Evolutionary conservation across 2,113 vertebrate genomes (phyloP).

Genomic region (Piprites chloris): DNA sequence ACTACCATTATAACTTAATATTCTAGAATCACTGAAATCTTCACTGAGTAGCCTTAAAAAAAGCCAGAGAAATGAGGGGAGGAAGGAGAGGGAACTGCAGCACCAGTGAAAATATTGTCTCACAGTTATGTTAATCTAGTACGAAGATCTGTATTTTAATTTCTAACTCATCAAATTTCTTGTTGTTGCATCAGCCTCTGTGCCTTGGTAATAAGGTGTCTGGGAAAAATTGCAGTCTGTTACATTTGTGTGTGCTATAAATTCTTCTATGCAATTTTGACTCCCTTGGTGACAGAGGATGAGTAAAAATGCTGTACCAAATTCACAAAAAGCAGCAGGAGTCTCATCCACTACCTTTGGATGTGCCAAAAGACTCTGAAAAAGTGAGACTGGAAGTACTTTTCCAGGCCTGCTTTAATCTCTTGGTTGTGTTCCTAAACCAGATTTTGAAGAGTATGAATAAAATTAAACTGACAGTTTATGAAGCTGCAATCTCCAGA

Average conservation of each 20-base stretch:
- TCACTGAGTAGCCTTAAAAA: background rate
- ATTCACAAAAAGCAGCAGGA: background rate
- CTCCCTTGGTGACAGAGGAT: background rate
- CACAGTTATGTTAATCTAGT: background rate
- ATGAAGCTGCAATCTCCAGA: background rate
- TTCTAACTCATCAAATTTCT: conserved; percentile 10
- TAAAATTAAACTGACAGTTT: background rate
- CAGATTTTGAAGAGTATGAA: background rate
- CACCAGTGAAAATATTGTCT: background rate
- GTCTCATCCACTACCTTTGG: background rate
- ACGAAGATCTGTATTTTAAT: background rate
- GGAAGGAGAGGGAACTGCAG: background rate
- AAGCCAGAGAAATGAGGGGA: background rate
- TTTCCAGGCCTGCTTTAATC: background rate
- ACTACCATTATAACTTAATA: background rate
- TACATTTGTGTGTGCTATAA: background rate
- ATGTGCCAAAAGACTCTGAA: background rate
- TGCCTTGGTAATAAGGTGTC: background rate
- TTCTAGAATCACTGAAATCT: background rate
- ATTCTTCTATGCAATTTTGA: background rate
- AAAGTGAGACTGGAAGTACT: background rate
- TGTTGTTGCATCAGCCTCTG: background rate
- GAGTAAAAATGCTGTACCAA: background rate
- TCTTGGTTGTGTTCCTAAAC: background rate
- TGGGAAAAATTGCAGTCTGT: background rate